Evolutionary conservation across 2,113 vertebrate species (phyloP).

Genomic region (Corydoras sp.): DNA sequence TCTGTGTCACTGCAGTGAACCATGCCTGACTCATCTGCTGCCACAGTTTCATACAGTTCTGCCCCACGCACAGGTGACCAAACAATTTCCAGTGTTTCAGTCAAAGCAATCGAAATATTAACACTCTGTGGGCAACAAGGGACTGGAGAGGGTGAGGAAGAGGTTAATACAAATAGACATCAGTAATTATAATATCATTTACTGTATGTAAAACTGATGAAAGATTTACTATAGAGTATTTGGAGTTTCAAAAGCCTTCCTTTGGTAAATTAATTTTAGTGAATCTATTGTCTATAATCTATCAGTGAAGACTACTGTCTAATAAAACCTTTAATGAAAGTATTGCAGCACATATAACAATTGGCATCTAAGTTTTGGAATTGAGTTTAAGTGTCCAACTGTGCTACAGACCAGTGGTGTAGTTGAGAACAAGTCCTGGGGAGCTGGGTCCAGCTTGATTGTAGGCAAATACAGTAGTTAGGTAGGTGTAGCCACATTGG

Average conservation of each 20-base stretch:
- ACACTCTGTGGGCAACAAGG: constrained; percentile 82
- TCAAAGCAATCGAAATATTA: constrained; percentile 61
- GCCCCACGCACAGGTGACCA: constrained; percentile 81
- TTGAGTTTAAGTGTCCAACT: background rate
- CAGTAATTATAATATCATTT: too few species aligned
- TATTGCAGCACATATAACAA: too few species aligned
- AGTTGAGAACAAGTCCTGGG: constrained; percentile 70
- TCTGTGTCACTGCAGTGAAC: constrained; percentile 76
- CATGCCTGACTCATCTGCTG: constrained; percentile 40
- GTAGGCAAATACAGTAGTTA: constrained; percentile 81
- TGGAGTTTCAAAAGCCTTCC: too few species aligned
- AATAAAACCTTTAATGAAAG: too few species aligned
- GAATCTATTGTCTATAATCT: too few species aligned
- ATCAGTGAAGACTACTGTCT: too few species aligned
- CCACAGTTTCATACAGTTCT: constrained; percentile 77
- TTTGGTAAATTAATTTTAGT: too few species aligned
- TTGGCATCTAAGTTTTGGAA: background rate
- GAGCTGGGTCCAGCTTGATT: constrained; percentile 81
- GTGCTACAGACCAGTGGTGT: constrained; percentile 75
- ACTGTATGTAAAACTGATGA: too few species aligned
- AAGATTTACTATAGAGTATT: too few species aligned
- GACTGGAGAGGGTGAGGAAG: constrained; percentile 58
- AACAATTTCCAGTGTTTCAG: constrained; percentile 74
- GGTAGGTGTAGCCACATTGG: constrained; percentile 82
- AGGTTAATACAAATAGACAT: background rate